A percentile compares a stretch with the other conserved stretches of the same genome.
Evolutionary conservation across 1,140 invertebrate genomes (phyloP).

Genomic region (Dreissena rostriformis): DNA sequence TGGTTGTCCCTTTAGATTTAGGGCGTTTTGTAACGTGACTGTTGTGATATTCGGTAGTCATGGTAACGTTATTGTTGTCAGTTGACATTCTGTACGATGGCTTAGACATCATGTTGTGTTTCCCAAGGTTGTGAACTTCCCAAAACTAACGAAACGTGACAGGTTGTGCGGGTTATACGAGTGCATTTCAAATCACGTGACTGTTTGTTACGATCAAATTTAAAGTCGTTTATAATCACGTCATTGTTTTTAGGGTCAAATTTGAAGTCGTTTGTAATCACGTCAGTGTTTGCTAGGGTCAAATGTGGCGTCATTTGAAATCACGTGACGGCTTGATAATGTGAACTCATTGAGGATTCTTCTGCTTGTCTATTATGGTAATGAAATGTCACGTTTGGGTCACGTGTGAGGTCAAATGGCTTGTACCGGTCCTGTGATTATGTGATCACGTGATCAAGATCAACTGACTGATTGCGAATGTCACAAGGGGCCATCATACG

Average conservation of each 20-base stretch:
- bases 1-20: not conserved
- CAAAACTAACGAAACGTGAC: not conserved
- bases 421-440: no score
- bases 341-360: not conserved
- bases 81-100: not conserved
- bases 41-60: not conserved
- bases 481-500: no score
- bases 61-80: not conserved
- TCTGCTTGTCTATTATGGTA: not conserved
- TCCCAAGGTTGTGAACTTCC: constrained; percentile 7
- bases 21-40: not conserved
- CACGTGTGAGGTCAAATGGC: no score
- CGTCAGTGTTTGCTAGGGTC: not conserved
- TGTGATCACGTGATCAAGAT: no score
- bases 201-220: not conserved
- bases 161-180: not conserved
- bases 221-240: not conserved
- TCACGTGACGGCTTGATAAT: not conserved
- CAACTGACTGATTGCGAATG: no score
- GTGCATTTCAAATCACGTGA: not conserved
- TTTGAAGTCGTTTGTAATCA: not conserved
- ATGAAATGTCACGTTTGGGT: not conserved
- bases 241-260: not conserved
- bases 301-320: not conserved
- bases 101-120: not conserved